Base-by-base conservation (phyloP, 2,113 vertebrate genomes). In the Istiophorus platypterus region DNA sequence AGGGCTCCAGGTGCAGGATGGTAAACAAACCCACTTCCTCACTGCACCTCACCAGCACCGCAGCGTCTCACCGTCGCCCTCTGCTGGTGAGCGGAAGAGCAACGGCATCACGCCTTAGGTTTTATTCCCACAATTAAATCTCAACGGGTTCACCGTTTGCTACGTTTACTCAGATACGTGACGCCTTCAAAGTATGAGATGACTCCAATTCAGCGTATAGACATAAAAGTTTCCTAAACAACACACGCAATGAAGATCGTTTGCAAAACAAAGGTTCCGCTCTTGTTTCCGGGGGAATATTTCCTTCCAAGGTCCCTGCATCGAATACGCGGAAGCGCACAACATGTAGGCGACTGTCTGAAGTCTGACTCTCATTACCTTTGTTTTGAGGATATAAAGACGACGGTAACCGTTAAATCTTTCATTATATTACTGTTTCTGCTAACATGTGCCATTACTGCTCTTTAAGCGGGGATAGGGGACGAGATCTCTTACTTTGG, bases 211-310 rank as follows among this genome's bases (percentile, higher is more conserved):
- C 41, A 29, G 7, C n/a, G 11, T 2, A 34, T 52, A 0, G 29
- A 47, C 31, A 17, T 62, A 18, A 61, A 56, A 49, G 47, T 39
- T 56, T 61, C 0, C 5, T 10, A 27, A 13, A 45, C 5, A 12
- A 34, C 52, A 10, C 5, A n/a, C n/a, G n/a, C n/a, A n/a, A n/a
- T n/a, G n/a, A n/a, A n/a, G n/a, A n/a, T n/a, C n/a, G n/a, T 5
- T 8, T 1, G 0, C 3, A 0, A 81, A 59, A 82, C 85, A 0
- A 74, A 66, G 0, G 2, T 74, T 89, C 47, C 6, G 45, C 37
- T 51, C 7, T 54, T 70, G 87, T 90, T 93, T 92, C 85, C 18
- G 20, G 49, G 24, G 80, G 90, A 69, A 63, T 0, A 11, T 7
- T 82, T 89, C 71, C 18, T 0, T 5, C 7, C 52, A 0, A 7